These are phyloP conservation scores for Perccottus glenii DNA, from an alignment of 2,113 vertebrate genomes.

Conservation along the genomic window DNA sequence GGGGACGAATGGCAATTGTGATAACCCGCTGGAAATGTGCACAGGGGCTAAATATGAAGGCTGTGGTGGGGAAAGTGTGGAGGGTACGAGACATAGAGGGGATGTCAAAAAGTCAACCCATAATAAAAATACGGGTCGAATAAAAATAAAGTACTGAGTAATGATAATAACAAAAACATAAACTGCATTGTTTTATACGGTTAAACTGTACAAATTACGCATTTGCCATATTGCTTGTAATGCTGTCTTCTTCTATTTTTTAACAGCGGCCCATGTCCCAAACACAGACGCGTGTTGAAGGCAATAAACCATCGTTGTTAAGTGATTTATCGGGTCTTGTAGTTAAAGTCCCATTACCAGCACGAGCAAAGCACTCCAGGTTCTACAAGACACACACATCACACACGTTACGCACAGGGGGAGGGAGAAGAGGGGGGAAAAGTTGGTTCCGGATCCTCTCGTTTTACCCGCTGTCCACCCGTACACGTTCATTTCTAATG, in stretches of 20 bases:
- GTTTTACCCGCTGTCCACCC: slow-evolving; percentile 20
- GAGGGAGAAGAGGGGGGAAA: slow-evolving; percentile 4
- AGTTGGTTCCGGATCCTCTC: slow-evolving; percentile 52
- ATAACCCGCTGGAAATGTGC: slow-evolving; percentile 89
- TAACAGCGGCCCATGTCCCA: slow-evolving; percentile 27
- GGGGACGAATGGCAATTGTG: slow-evolving; percentile 85
- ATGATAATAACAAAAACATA: not conserved
- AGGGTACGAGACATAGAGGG: slow-evolving; percentile 57
- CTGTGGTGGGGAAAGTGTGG: slow-evolving; percentile 17
- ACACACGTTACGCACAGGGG: slow-evolving; percentile 8
- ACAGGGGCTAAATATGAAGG: slow-evolving; percentile 81
- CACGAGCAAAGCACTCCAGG: slow-evolving; percentile 67
- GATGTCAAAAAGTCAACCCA: slow-evolving; percentile 61
- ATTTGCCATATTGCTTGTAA: not conserved
- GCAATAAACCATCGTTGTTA: slow-evolving; percentile 65
- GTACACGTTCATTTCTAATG: slow-evolving; percentile 20
- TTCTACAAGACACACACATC: slow-evolving; percentile 12
- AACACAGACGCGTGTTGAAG: slow-evolving; percentile 68
- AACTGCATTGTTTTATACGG: not conserved
- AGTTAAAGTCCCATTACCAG: slow-evolving; percentile 83
- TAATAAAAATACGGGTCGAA: not conserved
- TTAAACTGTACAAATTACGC: not conserved
- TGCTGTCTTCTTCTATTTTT: slow-evolving; percentile 1
- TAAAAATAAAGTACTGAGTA: not conserved
- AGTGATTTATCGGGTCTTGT: slow-evolving; percentile 85